Evolutionary conservation across 2,888 invertebrate genomes (phyloP).

Genomic region (Ochropleura plecta): DNA sequence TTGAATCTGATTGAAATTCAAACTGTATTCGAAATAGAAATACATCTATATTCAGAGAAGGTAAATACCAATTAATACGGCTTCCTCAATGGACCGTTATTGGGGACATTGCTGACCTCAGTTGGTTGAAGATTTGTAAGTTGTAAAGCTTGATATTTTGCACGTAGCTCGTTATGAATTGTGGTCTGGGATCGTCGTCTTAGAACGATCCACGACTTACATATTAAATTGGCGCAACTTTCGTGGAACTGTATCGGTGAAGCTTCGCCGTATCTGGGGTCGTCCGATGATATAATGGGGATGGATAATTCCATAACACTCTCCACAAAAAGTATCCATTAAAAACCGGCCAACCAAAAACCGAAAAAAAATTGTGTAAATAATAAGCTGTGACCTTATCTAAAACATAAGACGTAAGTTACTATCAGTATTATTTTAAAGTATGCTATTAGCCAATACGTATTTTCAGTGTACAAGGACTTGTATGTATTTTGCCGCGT

Average conservation of each 20-base stretch:
- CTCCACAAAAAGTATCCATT: too few species aligned
- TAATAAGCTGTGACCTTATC: background rate
- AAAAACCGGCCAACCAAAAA: too few species aligned
- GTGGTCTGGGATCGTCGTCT: background rate
- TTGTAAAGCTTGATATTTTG: background rate
- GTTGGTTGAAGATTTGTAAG: conserved; percentile 5
- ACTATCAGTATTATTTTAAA: background rate
- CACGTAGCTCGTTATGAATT: background rate
- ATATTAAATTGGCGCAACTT: too few species aligned
- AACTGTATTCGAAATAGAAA: background rate
- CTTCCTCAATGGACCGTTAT: background rate
- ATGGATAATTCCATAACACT: too few species aligned
- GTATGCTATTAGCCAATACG: background rate
- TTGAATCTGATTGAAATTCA: conserved; percentile 16
- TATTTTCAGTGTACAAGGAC: background rate
- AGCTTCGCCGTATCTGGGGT: too few species aligned
- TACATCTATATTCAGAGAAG: background rate
- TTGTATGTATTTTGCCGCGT: background rate
- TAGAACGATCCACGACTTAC: background rate
- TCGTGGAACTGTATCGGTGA: too few species aligned
- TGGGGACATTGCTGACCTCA: background rate
- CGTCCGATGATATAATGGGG: too few species aligned
- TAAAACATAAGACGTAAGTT: background rate
- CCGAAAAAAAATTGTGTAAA: background rate
- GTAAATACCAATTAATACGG: conserved; percentile 21